Percentiles rank a stretch among this genome's conserved stretches.
These are phyloP conservation scores for Argopecten irradians DNA, from an alignment of 1,140 invertebrate genomes.

Conservation along the genomic window DNA sequence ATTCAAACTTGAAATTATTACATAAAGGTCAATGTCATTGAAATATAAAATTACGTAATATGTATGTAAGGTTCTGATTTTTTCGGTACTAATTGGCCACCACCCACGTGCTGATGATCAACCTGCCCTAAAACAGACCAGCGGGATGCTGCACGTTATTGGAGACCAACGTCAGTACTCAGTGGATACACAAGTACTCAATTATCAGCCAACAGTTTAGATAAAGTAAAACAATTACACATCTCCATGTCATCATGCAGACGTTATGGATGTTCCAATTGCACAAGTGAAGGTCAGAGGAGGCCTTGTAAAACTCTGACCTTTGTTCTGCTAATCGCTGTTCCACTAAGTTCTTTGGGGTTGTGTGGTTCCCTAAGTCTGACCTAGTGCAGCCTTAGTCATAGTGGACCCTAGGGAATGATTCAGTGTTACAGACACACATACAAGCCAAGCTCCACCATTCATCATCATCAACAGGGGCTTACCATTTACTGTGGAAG, in stretches of 20 bases:
- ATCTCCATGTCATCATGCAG: not conserved
- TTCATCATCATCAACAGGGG: not conserved
- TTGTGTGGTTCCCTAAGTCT: not conserved
- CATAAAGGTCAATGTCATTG: too few species aligned
- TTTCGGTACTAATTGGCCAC: not conserved
- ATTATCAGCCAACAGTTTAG: not conserved
- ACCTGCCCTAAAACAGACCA: not conserved
- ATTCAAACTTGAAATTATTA: too few species aligned
- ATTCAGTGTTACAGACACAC: not conserved
- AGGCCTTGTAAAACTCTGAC: not conserved
- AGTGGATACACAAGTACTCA: not conserved
- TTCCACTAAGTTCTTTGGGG: not conserved
- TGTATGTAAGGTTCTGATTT: too few species aligned
- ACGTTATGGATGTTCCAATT: not conserved
- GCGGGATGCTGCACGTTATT: not conserved
- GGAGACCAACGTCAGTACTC: not conserved
- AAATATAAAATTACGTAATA: too few species aligned
- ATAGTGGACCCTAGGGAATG: not conserved
- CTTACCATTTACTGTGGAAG: too few species aligned
- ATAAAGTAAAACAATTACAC: not conserved
- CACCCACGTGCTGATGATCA: not conserved
- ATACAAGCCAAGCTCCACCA: not conserved
- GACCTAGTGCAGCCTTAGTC: slow-evolving; percentile 9
- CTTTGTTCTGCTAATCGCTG: not conserved
- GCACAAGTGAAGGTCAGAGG: not conserved